phyloP scores from a whole-genome alignment of 2,113 vertebrate species.

The Meleagris gallopavo region DNA sequence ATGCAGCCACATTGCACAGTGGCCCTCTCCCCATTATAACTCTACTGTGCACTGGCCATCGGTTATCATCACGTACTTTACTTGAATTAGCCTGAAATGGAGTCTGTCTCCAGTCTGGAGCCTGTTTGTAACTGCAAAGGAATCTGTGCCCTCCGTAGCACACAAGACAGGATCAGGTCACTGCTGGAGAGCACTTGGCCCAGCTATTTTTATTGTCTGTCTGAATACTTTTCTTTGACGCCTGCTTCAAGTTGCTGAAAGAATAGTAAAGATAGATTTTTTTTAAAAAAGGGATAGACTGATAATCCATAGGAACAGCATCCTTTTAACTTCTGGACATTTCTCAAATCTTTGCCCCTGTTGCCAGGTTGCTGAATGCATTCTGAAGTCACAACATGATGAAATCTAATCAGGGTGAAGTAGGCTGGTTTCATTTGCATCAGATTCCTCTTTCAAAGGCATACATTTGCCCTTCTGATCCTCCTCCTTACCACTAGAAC shows the following conservation, averaged over 20 bases:
- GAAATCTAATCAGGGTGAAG: constrained; percentile 55
- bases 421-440: constrained; percentile 26
- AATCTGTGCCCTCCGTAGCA: neutral
- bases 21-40: neutral
- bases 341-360: neutral
- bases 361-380: constrained; percentile 49
- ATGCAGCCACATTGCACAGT: accelerated
- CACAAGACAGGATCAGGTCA: neutral
- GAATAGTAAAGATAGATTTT: neutral
- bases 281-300: neutral
- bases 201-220: constrained; percentile 60
- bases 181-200: constrained; percentile 48
- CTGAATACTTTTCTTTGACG: neutral
- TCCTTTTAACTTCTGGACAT: neutral
- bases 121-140: constrained; percentile 48
- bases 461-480: constrained; percentile 28
- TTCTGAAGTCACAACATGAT: neutral
- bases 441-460: constrained; percentile 50
- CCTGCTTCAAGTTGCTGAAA: neutral
- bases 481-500: neutral
- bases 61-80: constrained; percentile 23
- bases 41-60: neutral
- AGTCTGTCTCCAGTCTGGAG: constrained; percentile 46
- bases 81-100: constrained; percentile 64
- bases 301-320: neutral